Evolutionary conservation across 2,113 vertebrate genomes (phyloP), one percentile per base, ranked within the genome.

Genomic region (Todiramphus chloris): DNA sequence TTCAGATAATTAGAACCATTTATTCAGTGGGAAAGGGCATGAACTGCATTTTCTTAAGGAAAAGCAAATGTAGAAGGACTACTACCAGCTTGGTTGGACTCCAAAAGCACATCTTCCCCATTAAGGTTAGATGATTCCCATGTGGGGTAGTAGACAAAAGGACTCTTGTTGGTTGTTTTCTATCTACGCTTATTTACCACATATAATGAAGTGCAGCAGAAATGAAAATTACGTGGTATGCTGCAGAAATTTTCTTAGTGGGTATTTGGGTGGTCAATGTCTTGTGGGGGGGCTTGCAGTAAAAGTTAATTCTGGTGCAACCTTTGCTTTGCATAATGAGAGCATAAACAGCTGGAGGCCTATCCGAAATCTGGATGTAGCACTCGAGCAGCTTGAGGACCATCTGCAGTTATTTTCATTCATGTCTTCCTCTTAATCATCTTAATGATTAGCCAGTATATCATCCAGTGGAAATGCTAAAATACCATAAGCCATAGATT

Each of bases 351-450:
- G 90, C 62, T 74, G 92, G 88, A 89, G 56, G 48, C 58, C 86
- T 83, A 31, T 77, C 82, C 79, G 51, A 95, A 88, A 90, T 88
- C 43, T 78, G 75, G 43, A 86, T 86, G 30, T 60, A 41, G 74
- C 39, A 41, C 84, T 89, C 63, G 55, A 87, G 84, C 78, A 93
- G 84, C 55, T 83, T 73, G 55, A 74, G 78, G 76, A 77, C 20
- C 92, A 96, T 96, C 93, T 96, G 93, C 64, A 94, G 63, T 68
- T 48, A 93, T 76, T 96, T 94, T 83, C 68, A 68, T 86, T 93
- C 80, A 58, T 96, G 93, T 92, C 35, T 75, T 95, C 75, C 60
- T 77, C 79, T 83, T 86, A 92, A 70, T 91, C 68, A 80, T 46
- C 56, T 43, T 60, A 88, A 64, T 77, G 60, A 72, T 74, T 21